Conservation (phyloP, 2,113 vertebrate species). For the human region DNA sequence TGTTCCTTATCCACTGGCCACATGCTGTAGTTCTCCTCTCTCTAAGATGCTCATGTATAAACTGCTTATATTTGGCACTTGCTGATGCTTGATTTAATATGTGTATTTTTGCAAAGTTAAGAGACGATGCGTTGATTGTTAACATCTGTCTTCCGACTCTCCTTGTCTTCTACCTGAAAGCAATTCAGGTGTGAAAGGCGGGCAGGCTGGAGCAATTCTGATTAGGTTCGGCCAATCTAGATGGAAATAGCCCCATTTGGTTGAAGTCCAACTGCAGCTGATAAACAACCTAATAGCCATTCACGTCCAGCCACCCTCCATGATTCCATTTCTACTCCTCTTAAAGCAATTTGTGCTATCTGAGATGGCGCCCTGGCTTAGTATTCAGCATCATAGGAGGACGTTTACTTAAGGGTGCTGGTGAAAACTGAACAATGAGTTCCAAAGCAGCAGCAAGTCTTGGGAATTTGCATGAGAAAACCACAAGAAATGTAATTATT, state of each 20-base stretch:
- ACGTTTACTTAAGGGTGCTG: neutral
- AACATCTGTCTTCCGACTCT: neutral
- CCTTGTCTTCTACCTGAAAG: neutral
- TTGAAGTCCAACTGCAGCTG: neutral
- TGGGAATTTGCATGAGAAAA: constrained; percentile 29
- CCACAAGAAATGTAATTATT: neutral
- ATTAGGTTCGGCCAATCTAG: rapidly evolving
- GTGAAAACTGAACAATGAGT: neutral
- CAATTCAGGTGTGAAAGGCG: rapidly evolving
- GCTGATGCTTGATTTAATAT: too few relatives aligned
- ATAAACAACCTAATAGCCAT: neutral
- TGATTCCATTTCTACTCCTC: neutral
- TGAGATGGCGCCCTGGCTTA: neutral
- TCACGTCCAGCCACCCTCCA: neutral
- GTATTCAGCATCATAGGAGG: neutral
- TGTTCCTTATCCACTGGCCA: rapidly evolving
- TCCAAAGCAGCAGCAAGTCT: neutral
- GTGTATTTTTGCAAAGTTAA: neutral
- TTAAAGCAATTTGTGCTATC: neutral
- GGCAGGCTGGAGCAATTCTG: neutral
- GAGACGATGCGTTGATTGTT: neutral
- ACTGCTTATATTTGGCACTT: neutral
- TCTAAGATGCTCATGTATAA: too few relatives aligned
- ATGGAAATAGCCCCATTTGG: neutral
- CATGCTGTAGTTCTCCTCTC: neutral